Evolutionary conservation across 2,888 invertebrate species (phyloP).

Genomic region (Nomada goodeniana): DNA sequence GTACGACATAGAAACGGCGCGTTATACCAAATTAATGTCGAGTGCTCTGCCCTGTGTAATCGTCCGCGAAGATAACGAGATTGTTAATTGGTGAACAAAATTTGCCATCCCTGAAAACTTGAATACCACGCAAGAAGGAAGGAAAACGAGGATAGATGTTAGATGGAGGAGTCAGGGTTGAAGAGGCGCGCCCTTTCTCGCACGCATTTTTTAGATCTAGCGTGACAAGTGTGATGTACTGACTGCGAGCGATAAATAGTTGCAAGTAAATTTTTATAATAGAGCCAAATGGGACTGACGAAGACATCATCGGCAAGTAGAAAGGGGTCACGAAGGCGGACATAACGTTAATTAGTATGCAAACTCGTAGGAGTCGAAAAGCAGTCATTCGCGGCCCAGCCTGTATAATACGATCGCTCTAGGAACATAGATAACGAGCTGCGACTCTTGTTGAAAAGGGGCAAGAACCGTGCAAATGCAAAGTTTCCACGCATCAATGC

Average conservation of each 20-base stretch:
- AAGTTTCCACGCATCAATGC: not conserved
- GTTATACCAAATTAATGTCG: slow-evolving; percentile 61
- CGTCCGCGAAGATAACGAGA: slow-evolving; percentile 68
- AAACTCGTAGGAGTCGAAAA: slow-evolving; percentile 38
- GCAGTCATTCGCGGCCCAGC: not conserved
- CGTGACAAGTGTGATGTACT: no score
- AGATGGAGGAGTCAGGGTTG: no score
- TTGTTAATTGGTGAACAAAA: slow-evolving; percentile 65
- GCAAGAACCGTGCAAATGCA: not conserved
- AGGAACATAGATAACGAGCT: slow-evolving; percentile 10
- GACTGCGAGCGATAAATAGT: no score
- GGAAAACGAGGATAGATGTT: not conserved
- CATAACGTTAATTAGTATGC: slow-evolving; percentile 48
- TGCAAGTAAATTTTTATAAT: not conserved
- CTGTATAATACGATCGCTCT: slow-evolving; percentile 14
- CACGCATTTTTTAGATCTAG: no score
- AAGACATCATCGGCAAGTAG: slow-evolving; percentile 5
- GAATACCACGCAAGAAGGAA: not conserved
- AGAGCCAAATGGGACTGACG: not conserved
- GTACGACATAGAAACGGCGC: slow-evolving; percentile 7
- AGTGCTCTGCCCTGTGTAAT: slow-evolving; percentile 55
- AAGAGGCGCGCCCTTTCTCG: no score
- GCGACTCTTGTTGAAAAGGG: not conserved
- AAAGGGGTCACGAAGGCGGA: slow-evolving; percentile 9
- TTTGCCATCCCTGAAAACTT: slow-evolving; percentile 36